Evolutionary conservation across 2,797 vertebrate species (phyloP), one percentile per base, ranked within the genome.

Genomic region (Sarcophilus harrisii): DNA sequence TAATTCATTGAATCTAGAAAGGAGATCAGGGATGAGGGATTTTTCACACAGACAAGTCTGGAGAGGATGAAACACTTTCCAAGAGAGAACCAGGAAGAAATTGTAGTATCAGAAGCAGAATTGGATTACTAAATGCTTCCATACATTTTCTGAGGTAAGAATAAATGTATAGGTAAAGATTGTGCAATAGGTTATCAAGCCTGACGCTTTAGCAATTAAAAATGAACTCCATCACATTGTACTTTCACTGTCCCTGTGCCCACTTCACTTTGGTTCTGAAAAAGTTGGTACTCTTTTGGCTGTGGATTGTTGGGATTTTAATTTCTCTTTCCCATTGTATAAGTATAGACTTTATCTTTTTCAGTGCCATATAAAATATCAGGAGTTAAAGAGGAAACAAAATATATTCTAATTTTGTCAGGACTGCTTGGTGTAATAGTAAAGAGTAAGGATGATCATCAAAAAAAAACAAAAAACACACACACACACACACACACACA

Each of bases 341-440:
- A 66, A 38, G 73, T 96, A 95, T 96, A 96, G 91, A 94, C 92
- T 92, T 32, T 90, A 94, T n/a, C 52, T 95, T 91, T 94, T 94
- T 94, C 94, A 38, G 93, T 96, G 91, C 92, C 89, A 97, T 96
- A 90, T 96, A 58, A 97, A 96, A 94, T 90, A 59, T 94, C 92
- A 29, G 81, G 59, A 95, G 54, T 90, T 96, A 96, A 92, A 60
- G 93, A 94, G 89, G 21, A 49, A 87, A 87, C 10, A 49, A 87
- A 49, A 96, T 45, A 16, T 92, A 38, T 29, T 96, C 92, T 96
- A 81, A 30, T 87, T 87, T 87, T 2, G 18, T 89, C 54, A 92
- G 2, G 81, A 97, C 38, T 91, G 49, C 38, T 49, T 92, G 62
- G 6, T 60, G n/a, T 11, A 90, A 90, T 90, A 66, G 57, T 93